phyloP scores from a whole-genome alignment of 2,888 invertebrate species.

The Pilophorus perplexus region DNA sequence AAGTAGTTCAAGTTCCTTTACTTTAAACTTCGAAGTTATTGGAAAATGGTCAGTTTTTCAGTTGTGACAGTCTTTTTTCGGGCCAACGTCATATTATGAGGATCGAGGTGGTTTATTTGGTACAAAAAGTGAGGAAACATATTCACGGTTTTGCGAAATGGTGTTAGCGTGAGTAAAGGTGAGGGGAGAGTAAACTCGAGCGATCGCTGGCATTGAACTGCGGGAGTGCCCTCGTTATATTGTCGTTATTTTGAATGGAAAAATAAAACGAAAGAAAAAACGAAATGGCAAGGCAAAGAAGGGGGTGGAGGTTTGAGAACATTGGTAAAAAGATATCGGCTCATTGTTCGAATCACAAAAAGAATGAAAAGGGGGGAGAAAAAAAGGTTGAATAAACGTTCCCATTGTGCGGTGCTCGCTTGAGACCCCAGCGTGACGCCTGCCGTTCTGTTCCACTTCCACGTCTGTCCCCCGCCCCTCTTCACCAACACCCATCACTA shows the following conservation, averaged over 20 bases:
- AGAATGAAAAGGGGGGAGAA: constrained; percentile 6
- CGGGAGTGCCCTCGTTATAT: constrained; percentile 19
- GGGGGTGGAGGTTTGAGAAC: neutral
- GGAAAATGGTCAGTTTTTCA: no score
- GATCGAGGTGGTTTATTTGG: no score
- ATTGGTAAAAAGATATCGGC: constrained; percentile 34
- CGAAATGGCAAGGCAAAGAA: no score
- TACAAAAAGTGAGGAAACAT: neutral
- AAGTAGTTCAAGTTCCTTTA: no score
- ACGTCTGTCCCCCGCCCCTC: no score
- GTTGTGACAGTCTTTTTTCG: no score
- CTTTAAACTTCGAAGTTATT: no score
- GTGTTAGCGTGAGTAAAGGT: neutral
- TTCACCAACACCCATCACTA: constrained; percentile 7
- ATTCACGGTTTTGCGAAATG: constrained; percentile 4
- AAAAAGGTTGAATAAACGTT: constrained; percentile 29
- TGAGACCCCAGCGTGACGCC: constrained; percentile 24
- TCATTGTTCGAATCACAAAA: constrained; percentile 16
- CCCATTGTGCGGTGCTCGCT: constrained; percentile 11
- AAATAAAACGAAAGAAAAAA: no score
- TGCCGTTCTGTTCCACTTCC: no score
- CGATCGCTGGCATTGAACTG: constrained; percentile 16
- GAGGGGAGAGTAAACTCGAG: neutral
- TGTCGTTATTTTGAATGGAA: constrained; percentile 16
- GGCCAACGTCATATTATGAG: no score